Conservation (phyloP, 2,113 vertebrate species). For the Stomatorhinus ivindoensis region DNA sequence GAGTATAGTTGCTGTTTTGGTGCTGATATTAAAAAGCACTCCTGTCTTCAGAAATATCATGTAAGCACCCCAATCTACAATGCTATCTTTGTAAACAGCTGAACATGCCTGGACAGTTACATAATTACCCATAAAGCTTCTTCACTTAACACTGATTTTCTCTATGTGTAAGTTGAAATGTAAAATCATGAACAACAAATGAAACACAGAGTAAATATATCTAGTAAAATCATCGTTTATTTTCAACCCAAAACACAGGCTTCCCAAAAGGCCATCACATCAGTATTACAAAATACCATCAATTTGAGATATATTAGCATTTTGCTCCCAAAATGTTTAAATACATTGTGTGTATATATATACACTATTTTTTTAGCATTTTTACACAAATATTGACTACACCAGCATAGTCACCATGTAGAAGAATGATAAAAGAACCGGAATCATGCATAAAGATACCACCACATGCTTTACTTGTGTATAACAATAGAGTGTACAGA, state of each 20-base stretch:
- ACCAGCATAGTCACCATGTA: constrained; percentile 57
- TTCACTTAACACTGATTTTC: not conserved
- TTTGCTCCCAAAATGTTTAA: constrained; percentile 49
- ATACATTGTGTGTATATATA: constrained; percentile 40
- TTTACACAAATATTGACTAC: constrained; percentile 42
- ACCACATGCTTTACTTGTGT: not conserved
- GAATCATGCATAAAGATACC: constrained; percentile 4
- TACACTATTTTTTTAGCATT: constrained; percentile 12
- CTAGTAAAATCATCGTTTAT: constrained; percentile 39
- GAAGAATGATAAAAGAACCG: constrained; percentile 18
- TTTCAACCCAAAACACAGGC: constrained; percentile 29
- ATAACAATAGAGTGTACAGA: not conserved
- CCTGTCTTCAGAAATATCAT: not conserved
- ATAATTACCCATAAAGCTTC: not conserved
- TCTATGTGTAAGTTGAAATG: not conserved
- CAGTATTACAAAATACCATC: constrained; percentile 40
- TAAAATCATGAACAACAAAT: not conserved
- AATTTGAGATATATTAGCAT: constrained; percentile 62
- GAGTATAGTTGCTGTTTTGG: not conserved
- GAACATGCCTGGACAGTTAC: not conserved
- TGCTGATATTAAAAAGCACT: not conserved
- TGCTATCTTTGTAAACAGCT: not conserved
- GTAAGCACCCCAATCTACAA: not conserved
- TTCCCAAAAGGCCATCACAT: constrained; percentile 16
- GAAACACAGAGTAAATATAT: not conserved